These are phyloP conservation scores for Eupithecia vulgata DNA, from an alignment of 2,888 invertebrate species.

Conservation along the genomic window DNA sequence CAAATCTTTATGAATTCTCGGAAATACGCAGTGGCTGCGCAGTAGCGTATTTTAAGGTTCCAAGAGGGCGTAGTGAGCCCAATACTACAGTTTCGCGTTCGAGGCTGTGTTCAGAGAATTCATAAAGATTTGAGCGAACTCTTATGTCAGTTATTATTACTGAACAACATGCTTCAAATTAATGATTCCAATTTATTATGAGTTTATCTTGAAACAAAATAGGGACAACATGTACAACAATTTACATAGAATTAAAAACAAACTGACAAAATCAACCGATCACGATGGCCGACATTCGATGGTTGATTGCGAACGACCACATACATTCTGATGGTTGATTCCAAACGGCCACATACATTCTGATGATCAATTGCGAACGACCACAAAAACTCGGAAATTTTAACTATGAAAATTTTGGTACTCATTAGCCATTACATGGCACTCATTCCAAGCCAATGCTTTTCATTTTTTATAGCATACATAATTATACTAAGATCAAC, in stretches of 20 bases:
- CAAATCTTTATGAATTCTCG: too few relatives aligned
- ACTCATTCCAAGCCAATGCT: neutral
- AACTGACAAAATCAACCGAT: neutral
- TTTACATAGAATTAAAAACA: neutral
- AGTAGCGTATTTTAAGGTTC: too few relatives aligned
- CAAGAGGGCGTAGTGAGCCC: too few relatives aligned
- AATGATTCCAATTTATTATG: neutral
- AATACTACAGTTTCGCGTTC: too few relatives aligned
- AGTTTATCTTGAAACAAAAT: neutral
- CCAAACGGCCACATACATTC: neutral
- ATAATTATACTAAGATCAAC: neutral
- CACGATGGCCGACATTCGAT: neutral
- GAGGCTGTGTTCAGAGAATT: too few relatives aligned
- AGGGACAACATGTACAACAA: neutral
- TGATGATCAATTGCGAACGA: neutral
- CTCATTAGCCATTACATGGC: neutral
- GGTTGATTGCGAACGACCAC: neutral
- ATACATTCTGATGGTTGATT: neutral
- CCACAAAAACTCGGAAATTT: neutral
- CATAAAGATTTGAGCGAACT: too few relatives aligned
- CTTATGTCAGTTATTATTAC: too few relatives aligned
- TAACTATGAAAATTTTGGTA: neutral
- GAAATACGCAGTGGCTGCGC: too few relatives aligned
- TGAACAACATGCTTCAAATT: neutral
- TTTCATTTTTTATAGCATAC: neutral